Evolutionary conservation across 2,113 vertebrate species (phyloP), one percentile per base, ranked within the genome.

Genomic region (Engystomops pustulosus): DNA sequence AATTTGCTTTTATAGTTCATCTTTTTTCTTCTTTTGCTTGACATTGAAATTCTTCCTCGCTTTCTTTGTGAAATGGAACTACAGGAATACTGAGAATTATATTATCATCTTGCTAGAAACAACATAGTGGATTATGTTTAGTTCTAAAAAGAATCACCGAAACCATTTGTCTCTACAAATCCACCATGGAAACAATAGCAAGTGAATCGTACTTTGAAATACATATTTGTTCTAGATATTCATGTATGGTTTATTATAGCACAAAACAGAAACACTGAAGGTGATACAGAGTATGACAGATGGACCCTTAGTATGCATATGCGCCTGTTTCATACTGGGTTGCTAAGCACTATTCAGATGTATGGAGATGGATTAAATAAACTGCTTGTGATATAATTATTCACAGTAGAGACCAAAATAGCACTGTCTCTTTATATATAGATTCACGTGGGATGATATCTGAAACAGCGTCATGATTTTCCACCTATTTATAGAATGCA

Each of bases 381-480:
- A 75, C 81, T 83, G 41, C 38, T n/a, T 74, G 80, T 84, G 82
- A 84, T 84, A 84, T 84, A 84, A 84, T 67, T 84, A 77, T 78
- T 84, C 45, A 55, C 20, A 41, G 44, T 17, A 20, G 20, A 44
- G 72, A 51, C 44, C 8, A 69, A 67, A 84, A 78, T 84, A 84
- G 62, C 20, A 7, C 58, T 53, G 34, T 77, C 45, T 84, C 41
- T 78, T 77, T 78, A 78, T 36, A 78, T 68, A 78, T 84, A 84
- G 34, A 2, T 77, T 69, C 60, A 53, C 30, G 82, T 84, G 62
- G 82, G 82, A 41, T 18, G 82, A 8, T 53, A 53, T 23, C 44
- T 67, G n/a, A 84, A 30, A 45, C 68, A 27, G 53, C 53, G 18
- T 74, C 71, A 53, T 41, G 45, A 55, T 69, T 47, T 69, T 38